phyloP scores from a whole-genome alignment of 2,797 vertebrate species.

The Momotus momota region DNA sequence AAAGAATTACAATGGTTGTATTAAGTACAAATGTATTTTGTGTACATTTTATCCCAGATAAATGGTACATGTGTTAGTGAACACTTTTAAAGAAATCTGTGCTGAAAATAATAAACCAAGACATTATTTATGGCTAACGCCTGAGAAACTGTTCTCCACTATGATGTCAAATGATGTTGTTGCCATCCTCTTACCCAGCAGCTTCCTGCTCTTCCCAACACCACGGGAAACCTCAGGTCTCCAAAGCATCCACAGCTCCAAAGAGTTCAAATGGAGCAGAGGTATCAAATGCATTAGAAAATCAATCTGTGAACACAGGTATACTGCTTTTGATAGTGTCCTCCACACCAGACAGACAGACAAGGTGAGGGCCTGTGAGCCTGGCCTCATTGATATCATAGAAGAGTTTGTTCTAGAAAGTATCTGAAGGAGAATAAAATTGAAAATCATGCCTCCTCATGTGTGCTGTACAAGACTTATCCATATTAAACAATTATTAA shows the following conservation, averaged over 20 bases:
- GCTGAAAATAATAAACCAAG: neutral
- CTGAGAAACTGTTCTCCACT: neutral
- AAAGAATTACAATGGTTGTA: accelerated
- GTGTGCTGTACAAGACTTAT: neutral
- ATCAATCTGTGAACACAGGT: neutral
- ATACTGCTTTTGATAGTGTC: neutral
- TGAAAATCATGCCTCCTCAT: neutral
- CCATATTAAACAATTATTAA: neutral
- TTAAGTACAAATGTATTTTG: neutral
- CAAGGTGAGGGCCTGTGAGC: neutral
- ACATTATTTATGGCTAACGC: neutral
- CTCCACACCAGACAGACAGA: neutral
- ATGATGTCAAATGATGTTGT: accelerated
- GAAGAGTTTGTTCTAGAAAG: neutral
- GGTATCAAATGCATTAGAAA: neutral
- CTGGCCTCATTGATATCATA: accelerated
- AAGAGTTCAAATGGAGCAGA: neutral
- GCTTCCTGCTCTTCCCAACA: neutral
- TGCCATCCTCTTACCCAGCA: neutral
- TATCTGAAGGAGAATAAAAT: neutral
- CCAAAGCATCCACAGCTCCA: neutral
- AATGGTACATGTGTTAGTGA: neutral
- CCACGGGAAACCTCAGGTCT: neutral
- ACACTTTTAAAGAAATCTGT: neutral
- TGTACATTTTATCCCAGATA: neutral